Evolutionary conservation across 2,113 vertebrate genomes (phyloP).

Genomic region (Reinhardtius hippoglossoides): DNA sequence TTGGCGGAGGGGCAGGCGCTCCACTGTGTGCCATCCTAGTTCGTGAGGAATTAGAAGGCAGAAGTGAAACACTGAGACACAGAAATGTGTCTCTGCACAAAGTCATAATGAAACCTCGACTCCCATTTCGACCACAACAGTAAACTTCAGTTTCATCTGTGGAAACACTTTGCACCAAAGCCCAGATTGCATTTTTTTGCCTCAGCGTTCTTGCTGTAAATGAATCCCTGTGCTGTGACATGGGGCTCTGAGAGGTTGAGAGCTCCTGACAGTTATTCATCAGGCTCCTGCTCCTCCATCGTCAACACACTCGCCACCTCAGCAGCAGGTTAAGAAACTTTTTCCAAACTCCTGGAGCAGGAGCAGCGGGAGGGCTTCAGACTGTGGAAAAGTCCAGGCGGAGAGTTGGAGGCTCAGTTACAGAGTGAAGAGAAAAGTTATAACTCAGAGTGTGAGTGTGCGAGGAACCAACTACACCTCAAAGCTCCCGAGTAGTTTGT

Average conservation of each 20-base stretch:
- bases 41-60: background rate
- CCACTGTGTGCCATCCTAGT: too few species aligned
- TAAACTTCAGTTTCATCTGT: slow-evolving; percentile 45
- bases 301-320: background rate
- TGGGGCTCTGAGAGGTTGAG: slow-evolving; percentile 5
- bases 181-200: slow-evolving; percentile 18
- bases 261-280: slow-evolving; percentile 67
- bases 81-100: slow-evolving; percentile 9
- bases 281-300: slow-evolving; percentile 27
- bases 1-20: too few species aligned
- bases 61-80: slow-evolving; percentile 4
- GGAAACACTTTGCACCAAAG: slow-evolving; percentile 50
- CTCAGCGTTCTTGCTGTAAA: slow-evolving; percentile 42
- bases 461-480: background rate
- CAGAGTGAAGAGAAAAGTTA: slow-evolving; percentile 13
- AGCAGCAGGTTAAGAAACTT: too few species aligned
- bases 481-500: background rate
- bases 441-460: slow-evolving; percentile 1
- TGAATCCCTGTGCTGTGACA: slow-evolving; percentile 14
- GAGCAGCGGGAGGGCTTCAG: slow-evolving; percentile 21
- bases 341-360: slow-evolving; percentile 16
- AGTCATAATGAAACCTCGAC: slow-evolving; percentile 34
- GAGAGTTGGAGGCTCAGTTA: slow-evolving; percentile 28
- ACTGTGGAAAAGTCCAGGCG: background rate
- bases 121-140: slow-evolving; percentile 31